phyloP scores from a whole-genome alignment of 53 echinoderm and acorn worm genomes.

The Glandiceps talaboti region DNA sequence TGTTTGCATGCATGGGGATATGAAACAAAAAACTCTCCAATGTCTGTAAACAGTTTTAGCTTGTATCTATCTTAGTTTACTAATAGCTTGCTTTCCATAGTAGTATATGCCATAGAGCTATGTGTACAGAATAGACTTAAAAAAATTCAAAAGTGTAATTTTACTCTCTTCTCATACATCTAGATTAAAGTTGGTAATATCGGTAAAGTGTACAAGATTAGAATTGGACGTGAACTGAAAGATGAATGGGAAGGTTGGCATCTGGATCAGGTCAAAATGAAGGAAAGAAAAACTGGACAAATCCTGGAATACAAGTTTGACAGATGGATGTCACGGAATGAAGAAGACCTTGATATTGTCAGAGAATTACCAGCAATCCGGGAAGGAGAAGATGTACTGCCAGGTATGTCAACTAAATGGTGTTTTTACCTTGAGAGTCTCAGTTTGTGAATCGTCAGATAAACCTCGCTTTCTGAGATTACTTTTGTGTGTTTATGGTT shows the following conservation, averaged over 20 bases:
- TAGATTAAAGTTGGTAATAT: constrained; percentile 35
- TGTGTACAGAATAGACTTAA: too few relatives aligned
- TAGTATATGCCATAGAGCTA: too few relatives aligned
- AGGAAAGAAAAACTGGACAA: constrained; percentile 8
- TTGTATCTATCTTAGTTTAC: too few relatives aligned
- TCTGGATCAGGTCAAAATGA: constrained; percentile 30
- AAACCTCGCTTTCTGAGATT: too few relatives aligned
- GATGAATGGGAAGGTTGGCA: constrained; percentile 43
- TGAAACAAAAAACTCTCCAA: too few relatives aligned
- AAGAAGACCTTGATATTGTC: constrained; percentile 65
- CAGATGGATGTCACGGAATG: constrained; percentile 59
- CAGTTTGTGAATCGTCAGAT: too few relatives aligned
- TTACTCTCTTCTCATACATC: not conserved
- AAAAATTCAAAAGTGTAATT: too few relatives aligned
- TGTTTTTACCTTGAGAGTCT: too few relatives aligned
- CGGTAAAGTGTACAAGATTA: constrained; percentile 38
- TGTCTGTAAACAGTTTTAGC: too few relatives aligned
- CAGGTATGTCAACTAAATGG: constrained; percentile 46
- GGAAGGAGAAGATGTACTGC: constrained; percentile 40
- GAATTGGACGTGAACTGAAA: constrained; percentile 29
- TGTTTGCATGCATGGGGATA: too few relatives aligned
- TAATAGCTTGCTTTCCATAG: too few relatives aligned
- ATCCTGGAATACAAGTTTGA: constrained; percentile 37
- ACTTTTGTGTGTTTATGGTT: too few relatives aligned
- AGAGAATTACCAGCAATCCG: constrained; percentile 52